A percentile compares a stretch with the other conserved stretches of the same genome.
These are phyloP conservation scores for Platichthys stellatus DNA, from an alignment of 2,113 vertebrate species.

Conservation along the genomic window DNA sequence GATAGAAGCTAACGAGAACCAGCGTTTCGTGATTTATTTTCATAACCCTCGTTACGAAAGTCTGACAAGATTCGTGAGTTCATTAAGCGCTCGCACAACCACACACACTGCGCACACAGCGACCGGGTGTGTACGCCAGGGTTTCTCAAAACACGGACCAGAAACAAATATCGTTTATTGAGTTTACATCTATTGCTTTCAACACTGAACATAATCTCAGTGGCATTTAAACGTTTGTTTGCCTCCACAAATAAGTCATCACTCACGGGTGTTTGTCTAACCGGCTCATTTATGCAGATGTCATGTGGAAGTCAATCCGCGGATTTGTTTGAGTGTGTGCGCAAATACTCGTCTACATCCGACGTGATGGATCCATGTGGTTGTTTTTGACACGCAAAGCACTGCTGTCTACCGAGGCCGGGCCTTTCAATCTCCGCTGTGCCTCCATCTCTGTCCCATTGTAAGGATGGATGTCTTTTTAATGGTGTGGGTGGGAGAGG, in stretches of 20 bases:
- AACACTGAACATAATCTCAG: slow-evolving; percentile 40
- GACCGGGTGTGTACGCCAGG: slow-evolving; percentile 11
- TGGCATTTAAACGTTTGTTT: slow-evolving; percentile 58
- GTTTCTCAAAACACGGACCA: slow-evolving; percentile 39
- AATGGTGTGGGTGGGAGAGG: slow-evolving; percentile 45
- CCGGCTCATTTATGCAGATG: slow-evolving; percentile 11
- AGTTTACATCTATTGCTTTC: slow-evolving; percentile 53
- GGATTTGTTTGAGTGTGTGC: slow-evolving; percentile 18
- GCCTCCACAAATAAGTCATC: slow-evolving; percentile 30
- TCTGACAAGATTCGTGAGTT: slow-evolving; percentile 23
- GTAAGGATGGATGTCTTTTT: slow-evolving; percentile 61
- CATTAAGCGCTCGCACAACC: background rate
- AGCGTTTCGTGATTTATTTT: slow-evolving; percentile 65
- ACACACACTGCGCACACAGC: slow-evolving; percentile 4
- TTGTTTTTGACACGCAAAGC: slow-evolving; percentile 51
- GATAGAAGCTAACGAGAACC: slow-evolving; percentile 53
- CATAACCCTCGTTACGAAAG: slow-evolving; percentile 53
- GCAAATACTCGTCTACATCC: background rate
- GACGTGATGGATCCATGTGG: slow-evolving; percentile 13
- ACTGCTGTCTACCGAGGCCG: slow-evolving; percentile 25
- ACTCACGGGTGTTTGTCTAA: slow-evolving; percentile 33
- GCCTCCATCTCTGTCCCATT: slow-evolving; percentile 42
- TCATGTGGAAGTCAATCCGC: slow-evolving; percentile 13
- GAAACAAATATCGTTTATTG: slow-evolving; percentile 31
- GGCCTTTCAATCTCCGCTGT: slow-evolving; percentile 38